Base-by-base conservation (phyloP, 2,888 invertebrate species). In the Ophion ellenae region DNA sequence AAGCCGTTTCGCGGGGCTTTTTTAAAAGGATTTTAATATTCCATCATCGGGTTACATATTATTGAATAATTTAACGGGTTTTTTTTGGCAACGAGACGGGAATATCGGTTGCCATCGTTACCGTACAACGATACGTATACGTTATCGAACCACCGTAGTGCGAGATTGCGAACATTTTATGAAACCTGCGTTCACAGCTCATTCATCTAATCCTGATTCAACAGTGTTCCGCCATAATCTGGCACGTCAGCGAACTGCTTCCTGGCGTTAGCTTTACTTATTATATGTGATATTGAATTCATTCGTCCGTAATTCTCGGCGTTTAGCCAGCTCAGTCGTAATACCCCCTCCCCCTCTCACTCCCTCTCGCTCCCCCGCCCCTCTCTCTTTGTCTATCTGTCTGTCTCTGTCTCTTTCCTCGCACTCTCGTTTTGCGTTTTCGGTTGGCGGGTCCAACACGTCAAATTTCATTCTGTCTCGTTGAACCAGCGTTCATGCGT, bases 381-480 rank as follows among this genome's bases (percentile, higher is more conserved):
- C 64, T 24, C 70, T 63, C 53, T 64, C 47, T 24, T 24, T 24
- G 24, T 24, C 24, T 24, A 1, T 24, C 24, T 24, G 24, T 24
- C 76, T 76, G 36, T 3, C 57, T 32, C 59, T 75, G 14, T 40
- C 17, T n/a, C 28, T 47, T 6, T 9, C 9, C 32, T 32, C 32
- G 32, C 14, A 1, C 61, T 71, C 17, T 47, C 71, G 40, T 79
- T 71, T 57, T 53, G 36, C 70, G 57, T 80, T 80, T 71, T 80
- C 71, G 64, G 66, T n/a, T 63, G 71, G 36, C 28, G 57, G 53
- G 57, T 71, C 53, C 63, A 53, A 73, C 61, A 71, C 64, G 80
- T 66, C 66, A 59, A 81, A 81, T 81, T 74, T 66, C 73, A 81
- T 81, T 81, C 73, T 57, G 28, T 73, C 73, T 74, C 73, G 79